Conservation (phyloP, 23 tunicate species). For the Oikopleura albicans region DNA sequence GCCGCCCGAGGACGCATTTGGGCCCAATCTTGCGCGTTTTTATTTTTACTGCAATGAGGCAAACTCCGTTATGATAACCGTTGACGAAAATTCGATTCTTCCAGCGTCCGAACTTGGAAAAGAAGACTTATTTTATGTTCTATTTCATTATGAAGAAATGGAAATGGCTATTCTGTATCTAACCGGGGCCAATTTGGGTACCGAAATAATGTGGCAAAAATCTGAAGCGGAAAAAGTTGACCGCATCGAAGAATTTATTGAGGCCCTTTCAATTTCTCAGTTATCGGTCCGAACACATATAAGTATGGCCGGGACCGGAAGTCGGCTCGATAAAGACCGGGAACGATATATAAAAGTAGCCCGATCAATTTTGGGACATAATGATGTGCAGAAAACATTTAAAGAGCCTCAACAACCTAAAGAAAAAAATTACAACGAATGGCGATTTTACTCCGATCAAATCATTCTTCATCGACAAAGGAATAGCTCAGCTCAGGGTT, state of each 20-base stretch:
- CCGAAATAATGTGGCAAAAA: background rate
- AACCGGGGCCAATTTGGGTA: background rate
- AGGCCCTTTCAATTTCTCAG: background rate
- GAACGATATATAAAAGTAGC: conserved; percentile 1
- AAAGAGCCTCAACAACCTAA: background rate
- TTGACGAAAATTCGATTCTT: background rate
- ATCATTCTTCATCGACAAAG: background rate
- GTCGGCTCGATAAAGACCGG: background rate
- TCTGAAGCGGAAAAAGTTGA: background rate
- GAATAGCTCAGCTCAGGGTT: too few species aligned
- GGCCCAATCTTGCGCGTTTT: background rate
- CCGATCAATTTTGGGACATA: background rate
- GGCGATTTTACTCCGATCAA: background rate
- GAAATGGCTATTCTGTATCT: background rate
- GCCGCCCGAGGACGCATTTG: conserved; percentile 7
- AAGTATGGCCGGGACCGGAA: background rate
- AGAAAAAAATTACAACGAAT: background rate
- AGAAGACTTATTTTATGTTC: background rate
- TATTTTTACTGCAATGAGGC: background rate
- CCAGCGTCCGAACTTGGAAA: background rate
- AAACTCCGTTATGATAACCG: background rate
- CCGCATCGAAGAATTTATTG: background rate
- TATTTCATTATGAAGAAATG: conserved; percentile 1
- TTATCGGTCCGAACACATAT: background rate
- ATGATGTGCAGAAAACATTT: background rate